phyloP scores from a whole-genome alignment of 2,797 vertebrate genomes.

The Macropodus opercularis region DNA sequence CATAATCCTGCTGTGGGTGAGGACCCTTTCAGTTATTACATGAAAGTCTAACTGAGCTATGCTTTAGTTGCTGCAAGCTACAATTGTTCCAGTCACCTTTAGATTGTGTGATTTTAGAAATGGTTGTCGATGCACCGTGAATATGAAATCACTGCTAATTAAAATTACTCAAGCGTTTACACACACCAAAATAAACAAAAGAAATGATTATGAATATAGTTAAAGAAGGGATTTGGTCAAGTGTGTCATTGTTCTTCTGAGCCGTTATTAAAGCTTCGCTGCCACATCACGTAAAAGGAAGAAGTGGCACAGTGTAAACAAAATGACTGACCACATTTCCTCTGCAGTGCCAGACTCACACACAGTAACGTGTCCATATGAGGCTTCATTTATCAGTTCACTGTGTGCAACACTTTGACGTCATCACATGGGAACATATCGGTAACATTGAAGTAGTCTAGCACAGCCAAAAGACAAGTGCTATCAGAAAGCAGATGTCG shows the following conservation, averaged over 20 bases:
- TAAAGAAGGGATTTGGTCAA: too few relatives aligned
- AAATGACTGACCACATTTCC: too few relatives aligned
- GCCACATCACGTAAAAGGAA: too few relatives aligned
- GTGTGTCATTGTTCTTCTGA: too few relatives aligned
- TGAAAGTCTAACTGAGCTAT: slow-evolving; percentile 55
- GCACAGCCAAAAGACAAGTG: slow-evolving; percentile 12
- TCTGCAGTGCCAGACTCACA: neutral
- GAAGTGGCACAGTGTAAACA: too few relatives aligned
- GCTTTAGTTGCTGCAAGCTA: slow-evolving; percentile 60
- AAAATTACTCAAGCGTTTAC: too few relatives aligned
- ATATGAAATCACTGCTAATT: slow-evolving; percentile 53
- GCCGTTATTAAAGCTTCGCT: too few relatives aligned
- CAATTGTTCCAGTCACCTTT: slow-evolving; percentile 68
- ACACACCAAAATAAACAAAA: too few relatives aligned
- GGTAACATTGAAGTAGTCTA: slow-evolving; percentile 2
- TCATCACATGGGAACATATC: slow-evolving; percentile 3
- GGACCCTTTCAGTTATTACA: slow-evolving; percentile 58
- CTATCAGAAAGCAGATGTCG: slow-evolving; percentile 16
- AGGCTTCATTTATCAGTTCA: too few relatives aligned
- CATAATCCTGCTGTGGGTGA: slow-evolving; percentile 17
- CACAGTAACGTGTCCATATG: too few relatives aligned
- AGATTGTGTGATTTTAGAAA: slow-evolving; percentile 47
- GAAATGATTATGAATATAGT: too few relatives aligned
- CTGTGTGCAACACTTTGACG: too few relatives aligned
- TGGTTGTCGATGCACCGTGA: slow-evolving; percentile 32